These are phyloP conservation scores for Muscidifurax raptorellus DNA, from an alignment of 1,140 invertebrate species.

Conservation along the genomic window DNA sequence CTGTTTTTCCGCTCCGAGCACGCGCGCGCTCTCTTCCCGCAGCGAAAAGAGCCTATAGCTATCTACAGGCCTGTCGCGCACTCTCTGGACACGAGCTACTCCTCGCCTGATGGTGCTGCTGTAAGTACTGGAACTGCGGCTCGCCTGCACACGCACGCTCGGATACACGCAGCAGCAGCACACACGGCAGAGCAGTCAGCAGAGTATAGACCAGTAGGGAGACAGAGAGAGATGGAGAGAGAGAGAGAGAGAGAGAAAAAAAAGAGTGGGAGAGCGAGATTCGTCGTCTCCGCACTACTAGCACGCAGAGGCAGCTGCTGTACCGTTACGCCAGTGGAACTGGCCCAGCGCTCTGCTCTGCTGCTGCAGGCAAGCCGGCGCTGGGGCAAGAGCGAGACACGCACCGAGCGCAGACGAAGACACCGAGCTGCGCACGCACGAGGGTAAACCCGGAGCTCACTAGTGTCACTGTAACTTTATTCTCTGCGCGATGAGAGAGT, in stretches of 20 bases:
- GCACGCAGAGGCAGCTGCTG: too few species aligned
- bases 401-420: too few species aligned
- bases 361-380: conserved; percentile 37
- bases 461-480: not conserved
- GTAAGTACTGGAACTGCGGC: conserved; percentile 4
- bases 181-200: too few species aligned
- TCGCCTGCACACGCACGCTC: conserved; percentile 52
- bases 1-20: too few species aligned
- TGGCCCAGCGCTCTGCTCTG: conserved; percentile 30
- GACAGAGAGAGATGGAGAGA: too few species aligned
- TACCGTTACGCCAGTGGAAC: not conserved
- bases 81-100: not conserved
- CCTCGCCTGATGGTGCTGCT: too few species aligned
- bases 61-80: too few species aligned
- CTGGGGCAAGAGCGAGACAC: conserved; percentile 54
- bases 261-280: not conserved
- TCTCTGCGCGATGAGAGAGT: too few species aligned
- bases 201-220: too few species aligned
- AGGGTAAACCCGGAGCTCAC: not conserved
- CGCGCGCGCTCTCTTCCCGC: too few species aligned
- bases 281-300: not conserved
- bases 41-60: too few species aligned
- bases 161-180: conserved; percentile 52
- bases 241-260: conserved; percentile 26
- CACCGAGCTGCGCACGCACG: conserved; percentile 8